These are phyloP conservation scores for Diarsia rubi DNA, from an alignment of 2,888 invertebrate species.

Conservation along the genomic window DNA sequence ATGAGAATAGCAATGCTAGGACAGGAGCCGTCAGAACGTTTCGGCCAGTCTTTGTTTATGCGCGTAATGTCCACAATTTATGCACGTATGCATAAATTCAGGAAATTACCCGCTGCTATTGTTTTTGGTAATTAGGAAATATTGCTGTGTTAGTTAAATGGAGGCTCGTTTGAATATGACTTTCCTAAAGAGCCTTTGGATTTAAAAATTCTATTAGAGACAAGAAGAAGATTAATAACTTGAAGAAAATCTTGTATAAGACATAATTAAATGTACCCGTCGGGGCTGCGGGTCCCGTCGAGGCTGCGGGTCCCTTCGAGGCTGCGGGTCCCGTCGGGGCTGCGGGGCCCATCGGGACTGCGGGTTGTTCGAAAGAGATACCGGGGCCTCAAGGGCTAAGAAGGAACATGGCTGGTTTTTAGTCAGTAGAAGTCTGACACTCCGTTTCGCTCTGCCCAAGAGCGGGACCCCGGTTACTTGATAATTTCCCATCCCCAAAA, in stretches of 20 bases:
- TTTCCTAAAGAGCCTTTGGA: not conserved
- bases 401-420: too few species aligned
- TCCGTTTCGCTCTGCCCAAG: too few species aligned
- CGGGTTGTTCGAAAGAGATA: too few species aligned
- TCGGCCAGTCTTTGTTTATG: constrained; percentile 19
- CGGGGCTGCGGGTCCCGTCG: too few species aligned
- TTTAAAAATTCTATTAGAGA: not conserved
- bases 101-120: constrained; percentile 34
- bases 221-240: not conserved
- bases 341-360: too few species aligned
- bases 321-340: too few species aligned
- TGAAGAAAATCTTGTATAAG: not conserved
- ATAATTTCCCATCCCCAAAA: too few species aligned
- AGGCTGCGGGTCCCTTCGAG: too few species aligned
- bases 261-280: too few species aligned
- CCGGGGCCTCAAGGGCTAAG: too few species aligned
- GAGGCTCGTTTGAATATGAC: not conserved
- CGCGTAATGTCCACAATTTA: constrained; percentile 42
- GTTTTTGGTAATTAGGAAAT: constrained; percentile 26
- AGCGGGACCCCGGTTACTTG: too few species aligned
- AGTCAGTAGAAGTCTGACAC: too few species aligned
- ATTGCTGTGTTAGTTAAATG: constrained; percentile 13
- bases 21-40: constrained; percentile 28
- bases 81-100: constrained; percentile 52
- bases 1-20: constrained; percentile 22